Evolutionary conservation across 2,113 vertebrate genomes (phyloP).

Genomic region (Hemiprocne comata): DNA sequence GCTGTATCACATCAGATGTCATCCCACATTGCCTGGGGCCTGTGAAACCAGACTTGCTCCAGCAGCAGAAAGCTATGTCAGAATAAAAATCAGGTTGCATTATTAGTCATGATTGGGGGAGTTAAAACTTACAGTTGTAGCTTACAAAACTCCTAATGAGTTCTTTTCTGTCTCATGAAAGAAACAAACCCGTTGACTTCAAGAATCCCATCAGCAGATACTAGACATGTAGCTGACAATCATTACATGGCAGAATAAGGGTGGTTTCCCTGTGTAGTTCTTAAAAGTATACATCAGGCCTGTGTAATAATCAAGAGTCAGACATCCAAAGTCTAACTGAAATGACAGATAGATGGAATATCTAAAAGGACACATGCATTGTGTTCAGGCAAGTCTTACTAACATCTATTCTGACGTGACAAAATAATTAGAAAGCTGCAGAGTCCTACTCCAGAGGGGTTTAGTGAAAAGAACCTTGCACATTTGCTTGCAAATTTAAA

Average conservation of each 20-base stretch:
- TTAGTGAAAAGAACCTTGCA: neutral
- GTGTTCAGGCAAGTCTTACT: neutral
- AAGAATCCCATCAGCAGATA: neutral
- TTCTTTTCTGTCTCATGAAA: neutral
- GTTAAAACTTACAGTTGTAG: neutral
- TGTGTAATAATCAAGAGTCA: neutral
- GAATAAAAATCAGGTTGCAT: neutral
- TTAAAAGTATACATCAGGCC: neutral
- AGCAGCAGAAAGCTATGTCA: neutral
- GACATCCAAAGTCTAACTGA: neutral
- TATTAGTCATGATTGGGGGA: neutral
- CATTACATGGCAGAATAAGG: accelerated
- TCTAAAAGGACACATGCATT: neutral
- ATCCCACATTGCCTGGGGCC: neutral
- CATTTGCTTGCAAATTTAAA: conserved; percentile 28
- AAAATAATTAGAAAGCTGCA: neutral
- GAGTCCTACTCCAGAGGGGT: neutral
- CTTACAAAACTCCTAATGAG: neutral
- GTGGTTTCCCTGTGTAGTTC: neutral
- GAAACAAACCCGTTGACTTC: accelerated
- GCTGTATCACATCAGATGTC: neutral
- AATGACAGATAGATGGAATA: conserved; percentile 36
- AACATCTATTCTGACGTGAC: neutral
- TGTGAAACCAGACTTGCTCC: neutral
- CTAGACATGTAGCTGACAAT: neutral